Base-by-base conservation (phyloP, 2,888 invertebrate genomes). In the Eristalinus aeneus region DNA sequence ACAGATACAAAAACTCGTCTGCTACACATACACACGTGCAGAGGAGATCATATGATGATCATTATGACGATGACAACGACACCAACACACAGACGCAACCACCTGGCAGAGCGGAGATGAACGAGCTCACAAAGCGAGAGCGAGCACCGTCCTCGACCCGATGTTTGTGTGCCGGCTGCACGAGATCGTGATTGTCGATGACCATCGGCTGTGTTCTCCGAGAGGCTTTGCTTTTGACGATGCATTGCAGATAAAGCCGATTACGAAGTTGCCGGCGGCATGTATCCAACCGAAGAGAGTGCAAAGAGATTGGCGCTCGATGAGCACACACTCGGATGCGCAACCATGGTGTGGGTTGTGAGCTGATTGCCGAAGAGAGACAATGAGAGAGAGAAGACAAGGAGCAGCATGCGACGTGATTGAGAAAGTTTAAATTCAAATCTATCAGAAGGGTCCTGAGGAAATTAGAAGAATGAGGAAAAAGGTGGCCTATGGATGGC, bases 1-100 rank as follows among this genome's bases (percentile, higher is more conserved):
- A 84, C 87, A 82, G 88, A 84, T 88, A 87, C 85, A 83, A 88
- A 86, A 82, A 86, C 67, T 68, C 60, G 72, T 36, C 72, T 71
- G 78, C 64, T 63, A 77, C 74, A 75, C 61, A 82, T 39, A 83
- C 54, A 9, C 22, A 68, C 31, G 63, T 20, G 12, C 5, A 65
- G 0, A 58, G 46, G 10, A 34, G 34, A 46, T 46, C 46, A 46
- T 46, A 46, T 46, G 46, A 81, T 36, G 56, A 54, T 56, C 69
- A 77, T 76, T 31, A 72, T 36, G 71, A 71, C 73, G 60, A 74
- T 16, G 71, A 27, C 20, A 63, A 58, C 34, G 56, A 67, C 65
- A 80, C 68, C 46, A 74, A 63, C 46, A 72, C 58, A 34, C 10
- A 12, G 36, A 71, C n/a, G 56, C 60, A 56, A 22, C 23, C 58